These are phyloP conservation scores for Neosilurus mollespiculum DNA, from an alignment of 2,797 vertebrate species.

Conservation along the genomic window DNA sequence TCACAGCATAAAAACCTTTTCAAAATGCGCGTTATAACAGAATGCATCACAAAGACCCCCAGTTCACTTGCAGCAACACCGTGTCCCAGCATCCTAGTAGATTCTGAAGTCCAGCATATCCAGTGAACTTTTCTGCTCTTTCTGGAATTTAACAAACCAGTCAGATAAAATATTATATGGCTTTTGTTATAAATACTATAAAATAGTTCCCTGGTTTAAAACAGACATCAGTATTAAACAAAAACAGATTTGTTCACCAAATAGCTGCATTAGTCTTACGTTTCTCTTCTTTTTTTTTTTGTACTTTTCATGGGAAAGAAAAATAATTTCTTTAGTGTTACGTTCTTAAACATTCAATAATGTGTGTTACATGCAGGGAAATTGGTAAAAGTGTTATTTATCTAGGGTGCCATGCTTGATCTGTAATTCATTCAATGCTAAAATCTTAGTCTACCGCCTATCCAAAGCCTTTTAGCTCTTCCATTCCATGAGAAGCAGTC, in stretches of 20 bases:
- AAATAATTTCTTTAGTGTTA: conserved; percentile 4
- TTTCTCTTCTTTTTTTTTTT: neutral
- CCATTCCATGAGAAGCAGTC: neutral
- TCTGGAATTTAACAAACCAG: neutral
- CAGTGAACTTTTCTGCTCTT: neutral
- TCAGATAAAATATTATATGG: neutral
- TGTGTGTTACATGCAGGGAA: neutral
- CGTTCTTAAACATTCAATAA: neutral
- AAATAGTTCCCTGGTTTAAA: neutral
- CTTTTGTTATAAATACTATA: neutral
- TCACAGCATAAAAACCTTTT: neutral
- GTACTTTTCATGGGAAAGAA: too few species aligned
- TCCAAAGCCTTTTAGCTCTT: neutral
- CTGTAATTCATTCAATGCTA: conserved; percentile 7
- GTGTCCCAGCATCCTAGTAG: neutral
- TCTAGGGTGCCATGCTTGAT: neutral
- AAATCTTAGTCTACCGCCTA: neutral
- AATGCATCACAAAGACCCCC: neutral
- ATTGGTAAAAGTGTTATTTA: conserved; percentile 7
- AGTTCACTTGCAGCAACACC: neutral
- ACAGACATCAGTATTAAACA: neutral
- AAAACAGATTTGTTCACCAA: neutral
- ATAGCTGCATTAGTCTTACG: neutral
- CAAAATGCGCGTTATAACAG: neutral
- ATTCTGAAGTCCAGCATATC: neutral